A percentile compares a stretch with the other conserved stretches of the same genome.
phyloP scores from a whole-genome alignment of 2,797 vertebrate genomes.

The Chrysocyon brachyurus region DNA sequence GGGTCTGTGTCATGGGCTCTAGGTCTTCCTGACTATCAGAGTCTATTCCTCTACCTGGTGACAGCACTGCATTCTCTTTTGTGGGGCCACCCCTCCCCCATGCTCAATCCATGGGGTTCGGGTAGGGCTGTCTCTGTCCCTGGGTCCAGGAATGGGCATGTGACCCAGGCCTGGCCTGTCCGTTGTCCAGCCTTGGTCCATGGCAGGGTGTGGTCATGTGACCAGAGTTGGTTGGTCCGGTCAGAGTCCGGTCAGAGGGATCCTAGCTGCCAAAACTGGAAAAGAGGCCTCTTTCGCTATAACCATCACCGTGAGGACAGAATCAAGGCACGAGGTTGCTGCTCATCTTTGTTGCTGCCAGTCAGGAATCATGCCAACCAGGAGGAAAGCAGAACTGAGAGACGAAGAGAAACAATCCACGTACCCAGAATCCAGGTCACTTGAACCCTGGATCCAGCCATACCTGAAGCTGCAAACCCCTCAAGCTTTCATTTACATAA shows the following conservation, averaged over 20 bases:
- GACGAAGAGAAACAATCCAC: not conserved
- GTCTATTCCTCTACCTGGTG: not conserved
- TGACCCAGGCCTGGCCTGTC: not conserved
- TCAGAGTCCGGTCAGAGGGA: not conserved
- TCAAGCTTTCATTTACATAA: not conserved
- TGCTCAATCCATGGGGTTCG: not conserved
- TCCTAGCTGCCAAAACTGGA: not conserved
- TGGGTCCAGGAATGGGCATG: rapidly evolving
- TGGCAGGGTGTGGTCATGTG: not conserved
- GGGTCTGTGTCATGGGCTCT: rapidly evolving
- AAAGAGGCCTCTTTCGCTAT: not conserved
- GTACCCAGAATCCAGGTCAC: not conserved
- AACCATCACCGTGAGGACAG: rapidly evolving
- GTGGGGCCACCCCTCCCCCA: rapidly evolving
- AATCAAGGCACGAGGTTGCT: no score
- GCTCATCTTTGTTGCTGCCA: not conserved
- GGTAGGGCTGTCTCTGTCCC: not conserved
- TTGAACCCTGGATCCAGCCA: not conserved
- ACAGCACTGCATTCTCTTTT: not conserved
- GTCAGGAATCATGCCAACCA: not conserved
- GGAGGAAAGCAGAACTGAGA: not conserved
- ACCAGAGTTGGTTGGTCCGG: not conserved
- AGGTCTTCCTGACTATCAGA: not conserved
- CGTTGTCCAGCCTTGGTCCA: not conserved
- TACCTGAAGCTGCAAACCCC: not conserved